Evolutionary conservation across 2,797 vertebrate genomes (phyloP).

Genomic region (Melanogrammus aeglefinus): DNA sequence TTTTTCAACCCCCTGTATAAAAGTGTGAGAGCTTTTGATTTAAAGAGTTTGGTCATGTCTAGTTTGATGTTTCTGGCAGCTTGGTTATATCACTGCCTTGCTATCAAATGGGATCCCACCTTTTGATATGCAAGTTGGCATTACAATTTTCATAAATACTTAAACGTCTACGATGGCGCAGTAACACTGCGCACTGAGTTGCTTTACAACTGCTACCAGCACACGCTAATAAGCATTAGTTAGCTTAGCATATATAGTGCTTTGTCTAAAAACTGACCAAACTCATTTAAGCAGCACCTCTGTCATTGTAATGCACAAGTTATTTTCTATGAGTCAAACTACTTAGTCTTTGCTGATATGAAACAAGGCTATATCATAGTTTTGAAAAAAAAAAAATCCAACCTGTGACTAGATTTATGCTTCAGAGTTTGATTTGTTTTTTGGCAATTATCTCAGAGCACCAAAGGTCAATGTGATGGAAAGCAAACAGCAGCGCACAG

Average conservation of each 20-base stretch:
- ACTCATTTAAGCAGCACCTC: constrained; percentile 3
- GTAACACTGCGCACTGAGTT: not conserved
- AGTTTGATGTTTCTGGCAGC: not conserved
- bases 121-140: constrained; percentile 7
- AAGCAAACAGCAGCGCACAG: not conserved
- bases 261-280: not conserved
- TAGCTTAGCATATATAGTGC: constrained; percentile 2
- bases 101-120: not conserved
- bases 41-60: constrained; percentile 4
- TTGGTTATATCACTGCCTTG: constrained; percentile 5
- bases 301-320: not conserved
- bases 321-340: constrained; percentile 1
- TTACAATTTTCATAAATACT: not conserved
- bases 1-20: constrained; percentile 3
- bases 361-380: not conserved
- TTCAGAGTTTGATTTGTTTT: constrained; percentile 7
- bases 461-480: not conserved
- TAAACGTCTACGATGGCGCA: not conserved
- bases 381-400: not conserved
- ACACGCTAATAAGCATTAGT: not conserved
- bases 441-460: constrained; percentile 1
- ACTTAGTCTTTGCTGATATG: not conserved
- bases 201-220: constrained; percentile 3
- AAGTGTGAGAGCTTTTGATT: constrained; percentile 3
- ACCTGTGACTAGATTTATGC: not conserved